Evolutionary conservation across 2,113 vertebrate species (phyloP), one percentile per base, ranked within the genome.

Genomic region (Nothocercus nigrocapillus): DNA sequence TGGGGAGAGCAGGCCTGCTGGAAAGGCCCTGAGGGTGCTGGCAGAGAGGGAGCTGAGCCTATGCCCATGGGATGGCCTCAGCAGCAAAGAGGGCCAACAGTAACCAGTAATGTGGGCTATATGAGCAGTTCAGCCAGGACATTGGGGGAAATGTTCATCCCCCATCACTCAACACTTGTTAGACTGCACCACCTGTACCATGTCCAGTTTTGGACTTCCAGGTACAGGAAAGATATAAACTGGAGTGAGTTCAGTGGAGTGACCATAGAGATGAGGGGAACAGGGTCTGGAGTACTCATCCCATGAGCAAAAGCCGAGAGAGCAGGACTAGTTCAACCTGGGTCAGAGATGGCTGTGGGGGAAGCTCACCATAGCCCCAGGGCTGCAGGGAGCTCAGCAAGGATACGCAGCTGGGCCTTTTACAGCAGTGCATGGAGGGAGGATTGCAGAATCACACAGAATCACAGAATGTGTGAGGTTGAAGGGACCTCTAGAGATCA

Each of bases 141-240:
- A 20, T 19, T 7, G 32, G 69, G 13, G 1, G 1, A 85, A 76
- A 16, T 34, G 0, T 45, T 82, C 5, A 38, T 16, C 12, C 69
- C 9, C 11, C 32, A 75, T 64, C 64, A 81, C 24, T 59, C 45
- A 54, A 9, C 38, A 47, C 24, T 81, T 16, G 4, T 75, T 44
- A 64, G 63, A 70, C 28, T 84, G 13, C 7, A 13, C 15, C 44
- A 45, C 56, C 45, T 68, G 36, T 44, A 49, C 17, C 11, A 25
- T 2, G 0, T 44, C 74, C n/a, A 3, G 11, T 66, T 42, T 63
- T 22, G 25, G 5, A 11, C 5, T 61, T 45, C 24, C 4, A 0
- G 32, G 21, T 28, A 54, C 17, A 28, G 4, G 9, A 67, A 62
- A 49, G 7, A 45, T 2, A 2, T 36, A 59, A 70, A 66, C 13